These are phyloP conservation scores for Megaceryle alcyon DNA, from an alignment of 2,797 vertebrate genomes.

Conservation along the genomic window DNA sequence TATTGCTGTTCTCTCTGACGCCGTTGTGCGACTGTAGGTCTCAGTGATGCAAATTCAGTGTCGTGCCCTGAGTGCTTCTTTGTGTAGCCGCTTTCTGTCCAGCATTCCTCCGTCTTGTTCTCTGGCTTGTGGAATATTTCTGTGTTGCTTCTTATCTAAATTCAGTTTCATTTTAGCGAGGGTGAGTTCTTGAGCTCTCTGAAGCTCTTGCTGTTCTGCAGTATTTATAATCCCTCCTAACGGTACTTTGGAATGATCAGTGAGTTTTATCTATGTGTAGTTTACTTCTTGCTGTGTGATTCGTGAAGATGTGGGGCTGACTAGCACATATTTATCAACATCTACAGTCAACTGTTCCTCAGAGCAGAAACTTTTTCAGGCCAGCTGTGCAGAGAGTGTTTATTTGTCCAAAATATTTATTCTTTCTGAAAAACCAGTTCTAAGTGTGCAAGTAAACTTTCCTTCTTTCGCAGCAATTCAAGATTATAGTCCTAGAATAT, in stretches of 20 bases:
- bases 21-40: neutral
- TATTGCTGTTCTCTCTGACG: neutral
- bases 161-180: neutral
- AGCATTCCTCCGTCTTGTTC: neutral
- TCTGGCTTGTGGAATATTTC: neutral
- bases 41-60: neutral
- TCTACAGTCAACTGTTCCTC: neutral
- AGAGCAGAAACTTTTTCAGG: neutral
- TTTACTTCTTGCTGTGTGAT: neutral
- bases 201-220: neutral
- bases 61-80: neutral
- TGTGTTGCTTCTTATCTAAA: neutral
- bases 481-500: neutral
- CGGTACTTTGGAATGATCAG: neutral
- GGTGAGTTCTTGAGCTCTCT: neutral
- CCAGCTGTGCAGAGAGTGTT: neutral
- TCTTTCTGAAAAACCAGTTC: neutral
- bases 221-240: neutral
- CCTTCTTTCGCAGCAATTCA: neutral
- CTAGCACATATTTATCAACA: conserved; percentile 22
- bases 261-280: neutral
- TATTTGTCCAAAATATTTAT: neutral
- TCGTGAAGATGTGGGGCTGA: neutral
- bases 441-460: neutral
- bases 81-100: neutral